Base-by-base conservation (phyloP, 2,797 vertebrate species). In the Rhinatrema bivittatum region DNA sequence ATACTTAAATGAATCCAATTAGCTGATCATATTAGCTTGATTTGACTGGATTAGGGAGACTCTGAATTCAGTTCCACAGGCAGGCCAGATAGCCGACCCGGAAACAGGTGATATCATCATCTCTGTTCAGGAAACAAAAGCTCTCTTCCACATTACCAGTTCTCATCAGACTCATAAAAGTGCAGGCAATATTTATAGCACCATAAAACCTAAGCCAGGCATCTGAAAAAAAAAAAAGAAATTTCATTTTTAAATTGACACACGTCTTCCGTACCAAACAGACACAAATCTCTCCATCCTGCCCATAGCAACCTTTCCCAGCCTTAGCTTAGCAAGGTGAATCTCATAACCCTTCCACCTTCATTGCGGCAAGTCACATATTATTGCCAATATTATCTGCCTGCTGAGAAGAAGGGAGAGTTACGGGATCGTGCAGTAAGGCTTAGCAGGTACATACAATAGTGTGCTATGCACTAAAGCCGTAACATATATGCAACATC, bases 111-210 rank as follows among this genome's bases (percentile, higher is more conserved):
- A 53, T 42, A 65, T 46, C 56, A 44, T 46, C 33, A 52, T 14
- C 50, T 32, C 9, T 43, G 34, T 35, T 56, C 34, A 41, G 36
- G 12, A 71, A 73, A 53, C 18, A 62, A 50, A 45, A 62, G 16
- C 14, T 42, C 47, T 35, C 15, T 38, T 63, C 15, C 37, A 4
- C 39, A 27, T 26, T 40, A 51, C 24, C 34, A 53, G 32, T 25
- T 14, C 42, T 56, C 55, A 32, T 27, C 46, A 41, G 42, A 37
- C 13, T 20, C 38, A 42, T 59, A 74, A 70, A 62, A 62, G 41
- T 33, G 65, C 17, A 44, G 29, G 44, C 11, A 45, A 19, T 51
- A 63, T 65, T 68, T 68, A 63, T 40, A 40, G 39, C 29, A 30
- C 32, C 29, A 63, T 53, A 56, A 69, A 71, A 37, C 7, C 5